Evolutionary conservation across 2,888 invertebrate genomes (phyloP).

Genomic region (Orthosia cruda): DNA sequence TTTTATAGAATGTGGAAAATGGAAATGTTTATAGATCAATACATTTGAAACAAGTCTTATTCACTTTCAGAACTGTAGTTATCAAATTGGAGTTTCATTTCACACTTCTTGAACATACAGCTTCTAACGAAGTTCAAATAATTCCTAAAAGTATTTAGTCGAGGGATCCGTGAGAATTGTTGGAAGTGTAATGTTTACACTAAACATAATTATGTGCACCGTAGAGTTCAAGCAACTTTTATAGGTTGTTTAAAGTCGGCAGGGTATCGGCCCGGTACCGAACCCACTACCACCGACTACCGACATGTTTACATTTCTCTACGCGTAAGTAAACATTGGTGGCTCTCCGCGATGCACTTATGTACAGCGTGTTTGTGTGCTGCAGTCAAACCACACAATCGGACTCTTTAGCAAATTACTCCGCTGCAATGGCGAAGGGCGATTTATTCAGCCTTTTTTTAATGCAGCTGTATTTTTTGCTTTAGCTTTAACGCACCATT

Average conservation of each 20-base stretch:
- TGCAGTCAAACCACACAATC: slow-evolving; percentile 56
- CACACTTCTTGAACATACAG: slow-evolving; percentile 12
- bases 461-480: slow-evolving; percentile 15
- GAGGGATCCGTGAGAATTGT: slow-evolving; percentile 59
- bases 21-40: slow-evolving; percentile 10
- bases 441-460: slow-evolving; percentile 15
- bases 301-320: slow-evolving; percentile 80
- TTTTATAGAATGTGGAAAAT: slow-evolving; percentile 14
- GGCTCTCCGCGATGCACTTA: slow-evolving; percentile 67
- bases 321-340: slow-evolving; percentile 83
- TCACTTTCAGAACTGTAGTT: slow-evolving; percentile 2
- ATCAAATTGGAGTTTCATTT: slow-evolving; percentile 14
- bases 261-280: slow-evolving; percentile 63
- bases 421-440: slow-evolving; percentile 12
- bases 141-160: slow-evolving; percentile 34
- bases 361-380: slow-evolving; percentile 42
- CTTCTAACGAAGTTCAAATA: slow-evolving; percentile 28
- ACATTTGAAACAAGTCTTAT: not conserved
- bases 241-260: slow-evolving; percentile 71
- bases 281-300: slow-evolving; percentile 70
- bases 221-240: slow-evolving; percentile 80
- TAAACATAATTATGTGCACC: slow-evolving; percentile 76
- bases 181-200: slow-evolving; percentile 77
- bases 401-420: slow-evolving; percentile 58
- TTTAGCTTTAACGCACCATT: slow-evolving; percentile 16